These are phyloP conservation scores for Timema podura DNA, from an alignment of 2,888 invertebrate species.

Conservation along the genomic window DNA sequence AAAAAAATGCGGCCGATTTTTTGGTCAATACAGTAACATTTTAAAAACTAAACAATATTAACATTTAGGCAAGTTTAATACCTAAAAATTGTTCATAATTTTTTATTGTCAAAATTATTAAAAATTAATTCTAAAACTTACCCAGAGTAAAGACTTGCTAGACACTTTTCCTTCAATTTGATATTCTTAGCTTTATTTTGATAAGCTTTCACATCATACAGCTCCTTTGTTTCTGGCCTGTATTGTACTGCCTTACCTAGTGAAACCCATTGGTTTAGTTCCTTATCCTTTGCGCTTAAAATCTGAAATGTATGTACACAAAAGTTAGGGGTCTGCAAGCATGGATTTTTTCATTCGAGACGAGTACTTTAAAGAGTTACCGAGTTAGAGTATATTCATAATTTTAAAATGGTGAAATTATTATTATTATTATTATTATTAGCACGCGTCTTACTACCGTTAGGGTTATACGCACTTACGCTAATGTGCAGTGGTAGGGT, in stretches of 20 bases:
- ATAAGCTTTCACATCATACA: constrained; percentile 72
- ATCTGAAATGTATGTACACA: constrained; percentile 58
- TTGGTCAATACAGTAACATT: too few relatives aligned
- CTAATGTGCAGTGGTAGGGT: too few relatives aligned
- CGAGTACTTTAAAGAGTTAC: too few relatives aligned
- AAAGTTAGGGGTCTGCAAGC: not conserved
- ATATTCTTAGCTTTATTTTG: constrained; percentile 67
- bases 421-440: too few relatives aligned
- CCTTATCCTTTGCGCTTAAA: constrained; percentile 83
- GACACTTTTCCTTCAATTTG: constrained; percentile 69
- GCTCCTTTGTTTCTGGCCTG: constrained; percentile 71
- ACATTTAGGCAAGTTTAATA: not conserved
- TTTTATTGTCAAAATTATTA: too few relatives aligned
- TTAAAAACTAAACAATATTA: too few relatives aligned
- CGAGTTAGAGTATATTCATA: too few relatives aligned
- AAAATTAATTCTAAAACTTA: constrained; percentile 33
- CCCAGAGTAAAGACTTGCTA: constrained; percentile 68
- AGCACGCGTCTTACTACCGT: too few relatives aligned
- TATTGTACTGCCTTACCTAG: constrained; percentile 81
- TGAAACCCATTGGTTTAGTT: constrained; percentile 93
- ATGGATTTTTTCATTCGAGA: too few relatives aligned
- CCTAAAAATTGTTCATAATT: constrained; percentile 10
- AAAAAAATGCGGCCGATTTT: too few relatives aligned
- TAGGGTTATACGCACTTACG: too few relatives aligned
- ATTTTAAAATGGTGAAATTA: too few relatives aligned